phyloP scores from a whole-genome alignment of 2,888 invertebrate genomes.

The Orthosia incerta region DNA sequence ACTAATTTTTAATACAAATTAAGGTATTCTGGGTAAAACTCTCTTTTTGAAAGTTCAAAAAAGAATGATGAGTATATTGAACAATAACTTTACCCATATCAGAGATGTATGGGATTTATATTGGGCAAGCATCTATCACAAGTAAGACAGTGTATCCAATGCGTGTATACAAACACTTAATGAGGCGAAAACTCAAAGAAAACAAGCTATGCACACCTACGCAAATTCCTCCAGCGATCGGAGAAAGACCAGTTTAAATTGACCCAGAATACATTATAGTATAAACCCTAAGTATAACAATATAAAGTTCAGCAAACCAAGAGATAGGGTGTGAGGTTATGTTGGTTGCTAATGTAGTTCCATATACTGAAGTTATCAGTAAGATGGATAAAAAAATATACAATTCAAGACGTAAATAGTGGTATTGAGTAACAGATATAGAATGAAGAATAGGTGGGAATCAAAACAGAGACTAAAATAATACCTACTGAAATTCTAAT shows the following conservation, averaged over 20 bases:
- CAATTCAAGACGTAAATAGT: conserved; percentile 35
- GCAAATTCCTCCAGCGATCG: conserved; percentile 74
- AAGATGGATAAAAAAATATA: conserved; percentile 46
- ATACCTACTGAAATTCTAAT: not conserved
- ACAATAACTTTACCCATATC: conserved; percentile 81
- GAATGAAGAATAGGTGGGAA: conserved; percentile 7
- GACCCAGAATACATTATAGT: not conserved
- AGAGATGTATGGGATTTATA: conserved; percentile 74
- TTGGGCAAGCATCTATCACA: conserved; percentile 84
- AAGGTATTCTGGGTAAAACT: not conserved
- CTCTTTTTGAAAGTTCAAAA: conserved; percentile 8
- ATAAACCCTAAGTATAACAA: conserved; percentile 1
- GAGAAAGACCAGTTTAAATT: conserved; percentile 43
- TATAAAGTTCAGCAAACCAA: conserved; percentile 3
- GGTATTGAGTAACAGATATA: conserved; percentile 23
- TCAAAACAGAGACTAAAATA: not conserved
- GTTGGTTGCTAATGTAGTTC: conserved; percentile 30
- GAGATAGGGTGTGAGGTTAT: not conserved
- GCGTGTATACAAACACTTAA: conserved; percentile 86
- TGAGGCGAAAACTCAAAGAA: conserved; percentile 87
- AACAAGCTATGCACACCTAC: conserved; percentile 83
- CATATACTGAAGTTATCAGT: conserved; percentile 49
- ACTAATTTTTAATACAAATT: not conserved
- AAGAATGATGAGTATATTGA: conserved; percentile 72
- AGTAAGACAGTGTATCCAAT: conserved; percentile 77